A percentile compares a stretch with the other conserved stretches of the same genome.
Conservation (phyloP, 2,888 invertebrate genomes). For the Cerastis leucographa region DNA sequence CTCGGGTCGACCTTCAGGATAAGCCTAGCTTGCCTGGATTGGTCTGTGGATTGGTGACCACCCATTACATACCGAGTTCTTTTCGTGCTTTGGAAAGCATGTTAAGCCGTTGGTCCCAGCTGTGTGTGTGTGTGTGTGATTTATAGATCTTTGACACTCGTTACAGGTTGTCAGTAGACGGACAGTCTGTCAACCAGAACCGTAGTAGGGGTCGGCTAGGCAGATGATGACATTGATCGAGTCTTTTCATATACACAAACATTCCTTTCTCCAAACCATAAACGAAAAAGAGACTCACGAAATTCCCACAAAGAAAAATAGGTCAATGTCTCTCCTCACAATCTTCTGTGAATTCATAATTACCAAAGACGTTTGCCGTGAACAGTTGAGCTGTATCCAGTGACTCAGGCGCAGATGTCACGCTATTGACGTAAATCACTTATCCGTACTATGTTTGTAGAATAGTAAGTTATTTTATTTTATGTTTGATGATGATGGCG, state of each 20-base stretch:
- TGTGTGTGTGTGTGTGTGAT: no score
- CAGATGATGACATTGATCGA: no score
- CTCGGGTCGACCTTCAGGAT: no score
- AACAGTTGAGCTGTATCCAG: conserved; percentile 30
- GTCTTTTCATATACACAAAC: not conserved
- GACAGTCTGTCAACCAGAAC: no score
- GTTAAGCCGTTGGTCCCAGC: no score
- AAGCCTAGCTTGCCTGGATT: no score
- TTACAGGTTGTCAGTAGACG: no score
- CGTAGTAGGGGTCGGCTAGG: no score
- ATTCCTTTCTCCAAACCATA: not conserved
- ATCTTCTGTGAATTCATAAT: conserved; percentile 65
- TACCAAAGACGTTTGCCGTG: conserved; percentile 55
- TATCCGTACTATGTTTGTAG: conserved; percentile 29
- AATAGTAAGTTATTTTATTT: conserved; percentile 29
- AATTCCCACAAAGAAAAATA: conserved; percentile 38
- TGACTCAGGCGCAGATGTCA: conserved; percentile 63
- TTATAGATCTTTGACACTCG: no score
- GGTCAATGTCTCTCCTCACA: conserved; percentile 51
- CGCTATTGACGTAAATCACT: conserved; percentile 56
- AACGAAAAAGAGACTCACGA: not conserved
- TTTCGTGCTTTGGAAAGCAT: no score
- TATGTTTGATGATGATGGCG: conserved; percentile 3
- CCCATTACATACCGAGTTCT: no score
- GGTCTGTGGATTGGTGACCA: no score